These are phyloP conservation scores for Plectropomus leopardus DNA, from an alignment of 2,113 vertebrate species.

Conservation along the genomic window DNA sequence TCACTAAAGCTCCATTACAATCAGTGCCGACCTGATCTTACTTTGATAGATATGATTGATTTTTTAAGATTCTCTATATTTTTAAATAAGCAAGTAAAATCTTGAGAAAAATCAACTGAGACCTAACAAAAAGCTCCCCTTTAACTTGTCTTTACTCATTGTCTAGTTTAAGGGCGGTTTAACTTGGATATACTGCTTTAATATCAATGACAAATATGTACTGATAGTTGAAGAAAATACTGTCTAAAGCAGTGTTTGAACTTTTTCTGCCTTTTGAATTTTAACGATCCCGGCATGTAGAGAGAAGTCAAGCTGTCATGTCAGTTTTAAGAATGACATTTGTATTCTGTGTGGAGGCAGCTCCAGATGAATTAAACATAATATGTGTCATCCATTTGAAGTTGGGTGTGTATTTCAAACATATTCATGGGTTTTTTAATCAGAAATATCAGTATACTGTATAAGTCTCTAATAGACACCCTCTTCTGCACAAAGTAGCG, in stretches of 20 bases:
- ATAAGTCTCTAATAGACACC: not conserved
- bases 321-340: conserved; percentile 8
- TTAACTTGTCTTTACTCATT: not conserved
- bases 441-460: not conserved
- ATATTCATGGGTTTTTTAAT: not conserved
- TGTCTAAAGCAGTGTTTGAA: not conserved
- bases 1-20: not conserved
- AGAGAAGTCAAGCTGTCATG: not conserved
- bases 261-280: not conserved
- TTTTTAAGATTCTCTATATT: too few relatives aligned
- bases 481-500: not conserved
- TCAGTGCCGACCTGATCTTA: not conserved
- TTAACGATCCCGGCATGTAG: not conserved
- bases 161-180: not conserved
- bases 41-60: not conserved
- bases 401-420: conserved; percentile 2
- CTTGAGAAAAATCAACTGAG: not conserved
- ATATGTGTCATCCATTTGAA: not conserved
- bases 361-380: not conserved
- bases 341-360: not conserved
- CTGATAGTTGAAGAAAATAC: not conserved
- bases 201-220: not conserved
- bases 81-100: too few relatives aligned
- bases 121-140: not conserved
- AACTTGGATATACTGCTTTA: not conserved